Evolutionary conservation across 2,113 vertebrate genomes (phyloP).

Genomic region (Castor canadensis): DNA sequence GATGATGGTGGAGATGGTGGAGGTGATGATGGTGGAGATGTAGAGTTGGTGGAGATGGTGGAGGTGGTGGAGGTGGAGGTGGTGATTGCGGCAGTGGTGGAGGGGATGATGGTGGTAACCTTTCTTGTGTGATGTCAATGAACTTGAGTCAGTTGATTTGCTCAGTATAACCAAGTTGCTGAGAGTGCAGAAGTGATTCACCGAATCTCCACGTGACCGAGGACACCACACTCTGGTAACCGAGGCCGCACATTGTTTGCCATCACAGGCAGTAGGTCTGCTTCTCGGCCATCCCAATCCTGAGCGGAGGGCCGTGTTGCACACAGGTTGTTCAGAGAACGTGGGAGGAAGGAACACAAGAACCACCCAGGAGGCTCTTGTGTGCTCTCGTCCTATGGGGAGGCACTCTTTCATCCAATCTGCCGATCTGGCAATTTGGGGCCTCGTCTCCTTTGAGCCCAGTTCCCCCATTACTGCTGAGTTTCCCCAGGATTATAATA

Average conservation of each 20-base stretch:
- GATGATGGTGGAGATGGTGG: too few relatives aligned
- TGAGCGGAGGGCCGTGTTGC: too few relatives aligned
- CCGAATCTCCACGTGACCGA: not conserved
- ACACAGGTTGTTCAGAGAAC: not conserved
- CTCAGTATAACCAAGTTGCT: not conserved
- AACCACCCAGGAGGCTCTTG: not conserved
- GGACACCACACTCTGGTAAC: too few relatives aligned
- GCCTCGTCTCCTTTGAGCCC: not conserved
- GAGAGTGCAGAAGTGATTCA: not conserved
- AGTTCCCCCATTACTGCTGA: not conserved
- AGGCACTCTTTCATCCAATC: not conserved
- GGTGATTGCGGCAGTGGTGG: too few relatives aligned
- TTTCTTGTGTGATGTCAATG: not conserved
- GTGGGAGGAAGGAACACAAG: rapidly evolving
- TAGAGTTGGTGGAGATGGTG: too few relatives aligned
- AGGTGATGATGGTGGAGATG: not conserved
- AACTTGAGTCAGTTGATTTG: not conserved
- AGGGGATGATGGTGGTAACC: not conserved
- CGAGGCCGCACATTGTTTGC: not conserved
- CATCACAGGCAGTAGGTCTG: not conserved
- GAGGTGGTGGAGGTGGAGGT: not conserved
- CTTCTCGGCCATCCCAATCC: too few relatives aligned
- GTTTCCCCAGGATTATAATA: not conserved
- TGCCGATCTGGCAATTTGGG: not conserved
- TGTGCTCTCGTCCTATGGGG: rapidly evolving